Evolutionary conservation across 64 coral and sea anemone species (phyloP).

Genomic region (Acropora yongei): DNA sequence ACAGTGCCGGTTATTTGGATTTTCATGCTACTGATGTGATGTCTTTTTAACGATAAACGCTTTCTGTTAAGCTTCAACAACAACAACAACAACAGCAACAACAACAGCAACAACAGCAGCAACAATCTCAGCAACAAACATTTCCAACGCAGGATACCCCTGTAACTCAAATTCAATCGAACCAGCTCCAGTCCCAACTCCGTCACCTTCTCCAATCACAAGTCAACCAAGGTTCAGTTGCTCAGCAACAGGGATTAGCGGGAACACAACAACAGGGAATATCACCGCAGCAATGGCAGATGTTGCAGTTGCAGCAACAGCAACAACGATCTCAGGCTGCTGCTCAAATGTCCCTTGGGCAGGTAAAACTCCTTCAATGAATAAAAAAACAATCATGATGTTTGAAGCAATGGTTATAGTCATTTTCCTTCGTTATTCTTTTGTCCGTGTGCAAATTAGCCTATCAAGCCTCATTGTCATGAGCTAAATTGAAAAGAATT

Average conservation of each 20-base stretch:
- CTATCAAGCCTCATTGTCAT: too few species aligned
- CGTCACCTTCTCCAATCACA: conserved; percentile 41
- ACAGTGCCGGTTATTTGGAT: not conserved
- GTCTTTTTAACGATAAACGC: not conserved
- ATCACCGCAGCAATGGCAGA: not conserved
- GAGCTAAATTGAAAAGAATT: too few species aligned
- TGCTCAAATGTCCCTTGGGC: conserved; percentile 29
- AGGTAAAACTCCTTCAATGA: conserved; percentile 15
- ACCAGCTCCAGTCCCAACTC: conserved; percentile 23
- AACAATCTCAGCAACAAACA: not conserved
- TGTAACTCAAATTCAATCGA: conserved; percentile 17
- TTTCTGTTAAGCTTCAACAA: conserved; percentile 11
- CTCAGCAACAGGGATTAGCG: conserved; percentile 27
- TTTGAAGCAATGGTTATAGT: too few species aligned
- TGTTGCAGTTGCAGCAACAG: conserved; percentile 64
- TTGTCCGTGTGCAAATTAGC: too few species aligned
- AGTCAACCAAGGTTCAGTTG: conserved; percentile 43
- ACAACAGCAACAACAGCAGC: conserved; percentile 24
- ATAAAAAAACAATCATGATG: not conserved
- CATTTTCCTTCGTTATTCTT: too few species aligned
- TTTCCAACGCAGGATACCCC: conserved; percentile 16
- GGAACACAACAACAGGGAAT: not conserved
- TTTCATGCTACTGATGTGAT: not conserved
- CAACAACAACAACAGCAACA: conserved; percentile 27
- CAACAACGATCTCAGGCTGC: conserved; percentile 48